These are phyloP conservation scores for Macropis europaea DNA, from an alignment of 2,888 invertebrate species.

Conservation along the genomic window DNA sequence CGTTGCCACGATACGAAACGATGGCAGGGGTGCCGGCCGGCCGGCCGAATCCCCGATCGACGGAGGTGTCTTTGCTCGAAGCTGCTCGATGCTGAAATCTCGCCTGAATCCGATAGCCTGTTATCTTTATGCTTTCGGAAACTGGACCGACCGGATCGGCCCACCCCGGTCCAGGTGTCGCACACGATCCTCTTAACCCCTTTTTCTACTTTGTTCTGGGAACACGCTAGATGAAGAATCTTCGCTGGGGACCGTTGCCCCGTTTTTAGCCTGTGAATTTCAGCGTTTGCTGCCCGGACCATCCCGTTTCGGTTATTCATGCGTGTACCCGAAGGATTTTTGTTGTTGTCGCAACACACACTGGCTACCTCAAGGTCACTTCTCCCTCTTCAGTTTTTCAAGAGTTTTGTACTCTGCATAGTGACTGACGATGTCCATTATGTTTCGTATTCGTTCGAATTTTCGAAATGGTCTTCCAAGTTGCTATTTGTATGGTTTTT, in stretches of 20 bases:
- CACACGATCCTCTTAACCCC: conserved; percentile 23
- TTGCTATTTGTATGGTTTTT: too few species aligned
- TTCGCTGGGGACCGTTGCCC: conserved; percentile 24
- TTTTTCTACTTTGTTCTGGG: conserved; percentile 34
- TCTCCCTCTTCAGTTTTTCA: too few species aligned
- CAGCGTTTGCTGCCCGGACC: conserved; percentile 16
- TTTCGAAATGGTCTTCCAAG: too few species aligned
- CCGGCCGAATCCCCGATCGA: conserved; percentile 25
- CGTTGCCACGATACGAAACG: conserved; percentile 42
- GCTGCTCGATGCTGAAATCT: conserved; percentile 19
- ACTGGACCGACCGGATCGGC: conserved; percentile 50
- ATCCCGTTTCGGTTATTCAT: conserved; percentile 20
- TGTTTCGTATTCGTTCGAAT: too few species aligned
- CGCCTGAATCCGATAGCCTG: conserved; percentile 1
- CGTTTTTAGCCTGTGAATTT: conserved; percentile 29
- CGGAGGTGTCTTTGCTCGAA: conserved; percentile 39
- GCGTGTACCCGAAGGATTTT: too few species aligned
- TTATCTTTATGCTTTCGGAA: conserved; percentile 37
- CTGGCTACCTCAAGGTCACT: too few species aligned
- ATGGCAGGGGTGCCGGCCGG: conserved; percentile 15
- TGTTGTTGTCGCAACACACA: too few species aligned
- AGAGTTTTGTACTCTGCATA: too few species aligned
- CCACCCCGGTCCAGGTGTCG: conserved; percentile 41
- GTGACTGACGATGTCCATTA: too few species aligned
- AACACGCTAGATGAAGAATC: conserved; percentile 28